Evolutionary conservation across 92 coral and sea anemone genomes (phyloP), one percentile per base, ranked within the genome.

Genomic region (Phenganax marumi): DNA sequence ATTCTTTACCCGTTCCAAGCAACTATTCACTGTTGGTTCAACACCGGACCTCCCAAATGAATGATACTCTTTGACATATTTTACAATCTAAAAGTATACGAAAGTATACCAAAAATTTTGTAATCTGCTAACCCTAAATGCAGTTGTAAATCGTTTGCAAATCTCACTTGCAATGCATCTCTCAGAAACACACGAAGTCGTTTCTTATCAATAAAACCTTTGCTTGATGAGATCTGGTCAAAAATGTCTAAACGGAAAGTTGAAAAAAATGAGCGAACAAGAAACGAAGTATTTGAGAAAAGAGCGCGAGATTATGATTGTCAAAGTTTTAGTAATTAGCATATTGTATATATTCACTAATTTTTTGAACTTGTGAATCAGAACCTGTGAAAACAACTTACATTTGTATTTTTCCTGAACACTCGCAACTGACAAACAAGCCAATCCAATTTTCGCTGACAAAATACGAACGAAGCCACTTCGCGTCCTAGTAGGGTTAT

Each of bases 401-500:
- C 98, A 95, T 88, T 91, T 87, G 85, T 92, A 95, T 79, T 95
- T 95, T 75, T 95, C 98, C 78, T 95, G 98, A 60, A 95, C 84
- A 52, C 91, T 95, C 19, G 92, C 97, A 60, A 91, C 88, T 24
- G 93, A 92, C 93, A 95, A 82, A 33, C 91, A 71, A 21, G 91
- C 90, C 52, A 95, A 86, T n/a, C 91, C 95, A 76, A 95, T 83
- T 74, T 95, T 95, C 22, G 91, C 85, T 39, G 98, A 95, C 12
- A 92, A 50, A 55, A 90, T 53, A 62, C 89, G 92, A 48, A 95
- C 77, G 73, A 79, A 87, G 43, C 98, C 98, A 65, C 90, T 88
- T 48, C 96, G 89, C 2, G 91, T 89, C 56, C 98, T 95, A 78
- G 10, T 80, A 52, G 10, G 10, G 49, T 33, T 33, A 33, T 33